Base-by-base conservation (phyloP, 2,888 invertebrate genomes). In the Heterodera filipjevi region DNA sequence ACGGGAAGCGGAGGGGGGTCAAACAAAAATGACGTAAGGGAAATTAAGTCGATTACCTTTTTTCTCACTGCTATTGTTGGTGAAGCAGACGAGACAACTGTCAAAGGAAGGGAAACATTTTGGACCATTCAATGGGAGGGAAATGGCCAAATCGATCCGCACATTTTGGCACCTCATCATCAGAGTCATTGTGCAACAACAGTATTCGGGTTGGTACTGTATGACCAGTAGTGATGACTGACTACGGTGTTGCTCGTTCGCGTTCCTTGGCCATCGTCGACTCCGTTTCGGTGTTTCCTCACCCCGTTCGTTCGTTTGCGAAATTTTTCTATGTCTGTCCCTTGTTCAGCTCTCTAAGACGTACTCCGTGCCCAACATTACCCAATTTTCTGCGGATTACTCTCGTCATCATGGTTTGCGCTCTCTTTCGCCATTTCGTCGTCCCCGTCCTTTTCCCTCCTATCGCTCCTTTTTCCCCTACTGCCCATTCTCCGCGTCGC, bases 221-320 rank as follows among this genome's bases (percentile, higher is more conserved):
- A 19, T 53, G 53, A 22, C 53, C 53, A 16, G 46, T 8, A 33
- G 33, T 30, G 33, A 72, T 72, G 72, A 59, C 46, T 33, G 72
- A 72, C 27, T 75, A 59, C 49, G 66, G 66, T 30, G n/a, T 75
- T n/a, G 32, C 64, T 27, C 75, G 75, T 32, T 75, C 75, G 30
- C 75, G 75, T 49, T 75, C 75, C 32, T 16, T 32, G 6, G 75
- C 75, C 22, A 75, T 75, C 39, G 30, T 75, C 66, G 75, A 75
- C 32, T 75, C 75, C 14, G 49, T 30, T 66, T 75, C 75, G 39
- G 39, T 75, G 64, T 75, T 75, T 32, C 35, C 64, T 14, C 49
- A 75, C 32, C 75, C 75, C 30, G 75, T 75, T 35, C 12, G 19
- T 75, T 27, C 22, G 33, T 14, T 22, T 32, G 39, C 27, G 30